Evolutionary conservation across 2,113 vertebrate genomes (phyloP).

Genomic region (Erythrolamprus reginae): DNA sequence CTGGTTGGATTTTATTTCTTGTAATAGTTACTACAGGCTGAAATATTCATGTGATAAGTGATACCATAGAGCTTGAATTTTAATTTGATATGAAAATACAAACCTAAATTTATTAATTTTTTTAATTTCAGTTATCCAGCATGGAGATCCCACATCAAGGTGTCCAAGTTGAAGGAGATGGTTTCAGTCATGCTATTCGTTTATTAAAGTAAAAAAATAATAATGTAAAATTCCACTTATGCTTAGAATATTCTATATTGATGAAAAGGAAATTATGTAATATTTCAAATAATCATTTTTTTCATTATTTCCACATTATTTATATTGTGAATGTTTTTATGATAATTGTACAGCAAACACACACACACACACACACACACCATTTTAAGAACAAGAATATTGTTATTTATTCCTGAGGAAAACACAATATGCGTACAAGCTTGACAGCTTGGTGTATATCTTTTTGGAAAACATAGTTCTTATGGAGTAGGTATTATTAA

Average conservation of each 20-base stretch:
- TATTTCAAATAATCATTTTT: not conserved
- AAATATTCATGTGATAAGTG: not conserved
- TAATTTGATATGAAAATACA: not conserved
- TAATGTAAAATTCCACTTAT: slow-evolving; percentile 4
- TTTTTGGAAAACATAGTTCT: not conserved
- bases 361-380: too few relatives aligned
- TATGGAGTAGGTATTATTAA: not conserved
- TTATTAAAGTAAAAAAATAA: slow-evolving; percentile 85
- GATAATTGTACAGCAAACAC: not conserved
- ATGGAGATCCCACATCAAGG: slow-evolving; percentile 97
- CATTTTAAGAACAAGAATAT: not conserved
- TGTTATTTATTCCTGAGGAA: not conserved
- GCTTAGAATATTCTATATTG: not conserved
- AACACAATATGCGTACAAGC: not conserved
- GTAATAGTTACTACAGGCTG: not conserved
- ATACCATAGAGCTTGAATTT: not conserved
- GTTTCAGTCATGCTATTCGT: slow-evolving; percentile 93
- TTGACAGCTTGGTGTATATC: not conserved
- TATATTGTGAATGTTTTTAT: not conserved
- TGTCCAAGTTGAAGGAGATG: slow-evolving; percentile 94
- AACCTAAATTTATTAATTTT: not conserved
- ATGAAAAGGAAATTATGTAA: not conserved
- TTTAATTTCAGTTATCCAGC: slow-evolving; percentile 78
- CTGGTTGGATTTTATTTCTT: not conserved
- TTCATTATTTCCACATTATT: not conserved